Conservation (phyloP, 2,113 vertebrate species). For the Piaya cayana region DNA sequence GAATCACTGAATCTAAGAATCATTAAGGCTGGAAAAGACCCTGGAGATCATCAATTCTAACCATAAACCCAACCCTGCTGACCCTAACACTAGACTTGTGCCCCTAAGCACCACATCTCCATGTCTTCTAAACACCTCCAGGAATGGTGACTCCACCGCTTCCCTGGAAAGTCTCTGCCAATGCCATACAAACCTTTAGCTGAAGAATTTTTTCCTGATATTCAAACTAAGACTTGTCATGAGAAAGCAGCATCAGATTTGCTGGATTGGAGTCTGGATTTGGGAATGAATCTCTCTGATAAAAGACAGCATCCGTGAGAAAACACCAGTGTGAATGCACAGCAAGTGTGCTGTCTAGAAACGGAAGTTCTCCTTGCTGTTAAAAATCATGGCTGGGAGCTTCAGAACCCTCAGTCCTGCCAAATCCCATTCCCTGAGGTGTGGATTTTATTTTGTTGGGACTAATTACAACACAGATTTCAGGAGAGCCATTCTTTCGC, state of each 20-base stretch:
- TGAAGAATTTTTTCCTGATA: too few relatives aligned
- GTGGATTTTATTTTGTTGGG: not conserved
- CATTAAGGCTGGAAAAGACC: too few relatives aligned
- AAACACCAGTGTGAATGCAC: accelerated
- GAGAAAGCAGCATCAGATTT: not conserved
- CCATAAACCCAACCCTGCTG: too few relatives aligned
- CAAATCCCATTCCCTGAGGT: not conserved
- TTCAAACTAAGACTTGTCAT: too few relatives aligned
- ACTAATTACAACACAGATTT: not conserved
- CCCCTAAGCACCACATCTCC: too few relatives aligned
- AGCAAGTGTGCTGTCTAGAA: not conserved
- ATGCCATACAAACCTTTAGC: too few relatives aligned
- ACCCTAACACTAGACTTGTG: too few relatives aligned
- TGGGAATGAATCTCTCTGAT: accelerated
- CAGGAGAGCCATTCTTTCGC: accelerated
- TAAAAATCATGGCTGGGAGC: not conserved
- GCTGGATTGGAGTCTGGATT: not conserved
- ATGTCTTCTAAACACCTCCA: too few relatives aligned
- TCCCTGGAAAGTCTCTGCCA: too few relatives aligned
- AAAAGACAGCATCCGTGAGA: not conserved
- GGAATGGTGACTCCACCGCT: too few relatives aligned
- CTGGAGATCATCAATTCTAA: too few relatives aligned
- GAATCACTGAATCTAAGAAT: not conserved
- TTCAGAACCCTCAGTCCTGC: not conserved
- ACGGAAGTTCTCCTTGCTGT: not conserved